phyloP scores from a whole-genome alignment of 2,888 invertebrate genomes.

The Plebejus anna region DNA sequence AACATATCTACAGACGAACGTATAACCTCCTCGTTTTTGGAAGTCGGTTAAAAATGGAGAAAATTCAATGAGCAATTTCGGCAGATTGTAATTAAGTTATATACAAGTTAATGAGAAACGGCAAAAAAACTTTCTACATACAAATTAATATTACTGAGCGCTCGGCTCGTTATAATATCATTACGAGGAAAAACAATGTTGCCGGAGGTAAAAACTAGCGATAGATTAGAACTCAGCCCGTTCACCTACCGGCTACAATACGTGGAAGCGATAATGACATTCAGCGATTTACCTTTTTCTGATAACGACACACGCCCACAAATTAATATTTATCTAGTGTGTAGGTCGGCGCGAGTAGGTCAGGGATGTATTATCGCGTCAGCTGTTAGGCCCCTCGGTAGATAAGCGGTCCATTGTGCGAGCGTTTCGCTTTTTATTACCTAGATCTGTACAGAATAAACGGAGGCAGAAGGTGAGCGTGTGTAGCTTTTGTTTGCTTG shows the following conservation, averaged over 20 bases:
- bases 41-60: neutral
- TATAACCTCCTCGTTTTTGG: neutral
- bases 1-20: too few species aligned
- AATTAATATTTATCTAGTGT: constrained; percentile 46
- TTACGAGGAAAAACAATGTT: constrained; percentile 18
- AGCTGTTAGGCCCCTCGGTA: constrained; percentile 49
- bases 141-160: constrained; percentile 7
- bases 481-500: neutral
- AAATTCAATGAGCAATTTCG: neutral
- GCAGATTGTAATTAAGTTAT: neutral
- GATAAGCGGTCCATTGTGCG: constrained; percentile 41
- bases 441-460: constrained; percentile 33
- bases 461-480: neutral
- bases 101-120: neutral
- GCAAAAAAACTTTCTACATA: neutral
- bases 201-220: neutral
- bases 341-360: constrained; percentile 49
- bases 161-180: constrained; percentile 14
- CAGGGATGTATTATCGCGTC: constrained; percentile 59
- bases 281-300: constrained; percentile 36
- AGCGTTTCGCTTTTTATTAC: constrained; percentile 38
- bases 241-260: neutral
- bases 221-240: constrained; percentile 24
- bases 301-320: constrained; percentile 42
- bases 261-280: constrained; percentile 33